Base-by-base conservation (phyloP, 2,113 vertebrate genomes). In the Oreotrochilus melanogaster region DNA sequence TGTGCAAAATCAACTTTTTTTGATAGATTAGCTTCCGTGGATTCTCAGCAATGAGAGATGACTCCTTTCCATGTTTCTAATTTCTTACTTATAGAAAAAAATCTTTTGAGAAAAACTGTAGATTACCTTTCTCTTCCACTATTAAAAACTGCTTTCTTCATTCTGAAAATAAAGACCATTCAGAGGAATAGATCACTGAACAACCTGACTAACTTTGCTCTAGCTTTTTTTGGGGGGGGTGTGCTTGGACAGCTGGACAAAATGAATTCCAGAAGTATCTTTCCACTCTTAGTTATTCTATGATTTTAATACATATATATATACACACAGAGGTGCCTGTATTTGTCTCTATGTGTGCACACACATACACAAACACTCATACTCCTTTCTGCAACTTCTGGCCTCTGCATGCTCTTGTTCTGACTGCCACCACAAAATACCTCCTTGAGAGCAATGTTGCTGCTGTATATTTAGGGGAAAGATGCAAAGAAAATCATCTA, bases 321-420 rank as follows among this genome's bases (percentile, higher is more conserved):
- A 47, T 6, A 14, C 7, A 50, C 2, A 76, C 17, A 61, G 2
- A 42, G 0, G 1, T 11, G 14, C 22, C 64, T 3, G 10, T 33
- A 18, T 9, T 11, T 2, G 11, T 27, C 13, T 58, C 16, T 16
- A 28, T 9, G 12, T 18, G 10, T 24, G 43, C 23, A 35, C 7
- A 37, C 8, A 30, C 6, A 43, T 5, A 48, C 7, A 76, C 39
- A 69, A 80, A 61, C 21, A 48, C 24, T 60, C 18, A 9, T 9
- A 27, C 10, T 21, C 33, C 27, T 50, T 31, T 51, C 43, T 66
- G 65, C 33, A 72, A 9, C 39, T 69, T 54, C 43, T 64, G 50
- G 37, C 43, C 18, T 62, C 17, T 8, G 12, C 33, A 31, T 30
- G 17, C 61, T 50, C 14, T 23, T 81, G 23, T 65, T 43, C 22